Evolutionary conservation across 2,888 invertebrate species (phyloP).

Genomic region (Aspidiotus destructor): DNA sequence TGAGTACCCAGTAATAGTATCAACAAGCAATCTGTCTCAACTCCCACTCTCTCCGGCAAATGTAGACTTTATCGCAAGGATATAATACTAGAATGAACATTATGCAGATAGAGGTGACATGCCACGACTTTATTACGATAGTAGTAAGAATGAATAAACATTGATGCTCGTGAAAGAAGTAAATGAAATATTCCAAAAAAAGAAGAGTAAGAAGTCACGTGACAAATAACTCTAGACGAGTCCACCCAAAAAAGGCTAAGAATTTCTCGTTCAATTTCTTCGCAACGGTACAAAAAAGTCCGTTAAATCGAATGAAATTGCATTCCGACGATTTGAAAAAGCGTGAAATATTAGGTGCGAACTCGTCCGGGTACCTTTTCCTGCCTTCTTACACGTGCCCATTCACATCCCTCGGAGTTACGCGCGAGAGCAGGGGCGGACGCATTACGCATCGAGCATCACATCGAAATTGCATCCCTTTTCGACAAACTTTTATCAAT

Average conservation of each 20-base stretch:
- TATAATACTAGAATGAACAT: too few relatives aligned
- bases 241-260: background rate
- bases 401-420: background rate
- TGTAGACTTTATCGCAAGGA: too few relatives aligned
- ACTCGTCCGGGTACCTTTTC: background rate
- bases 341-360: constrained; percentile 15
- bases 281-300: constrained; percentile 1
- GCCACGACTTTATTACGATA: too few relatives aligned
- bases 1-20: too few relatives aligned
- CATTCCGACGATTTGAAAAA: constrained; percentile 26
- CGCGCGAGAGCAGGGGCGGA: background rate
- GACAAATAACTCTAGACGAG: background rate
- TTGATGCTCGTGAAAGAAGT: too few relatives aligned
- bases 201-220: too few relatives aligned
- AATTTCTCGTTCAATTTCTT: background rate
- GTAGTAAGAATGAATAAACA: too few relatives aligned
- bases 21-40: too few relatives aligned
- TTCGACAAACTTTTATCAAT: constrained; percentile 13
- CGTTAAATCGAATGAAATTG: constrained; percentile 26
- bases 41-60: too few relatives aligned
- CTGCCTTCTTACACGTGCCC: background rate
- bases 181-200: too few relatives aligned
- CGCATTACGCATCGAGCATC: too few relatives aligned
- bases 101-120: too few relatives aligned
- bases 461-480: background rate